phyloP scores from a whole-genome alignment of 1,140 invertebrate genomes.

The Matsumurasca onukii region DNA sequence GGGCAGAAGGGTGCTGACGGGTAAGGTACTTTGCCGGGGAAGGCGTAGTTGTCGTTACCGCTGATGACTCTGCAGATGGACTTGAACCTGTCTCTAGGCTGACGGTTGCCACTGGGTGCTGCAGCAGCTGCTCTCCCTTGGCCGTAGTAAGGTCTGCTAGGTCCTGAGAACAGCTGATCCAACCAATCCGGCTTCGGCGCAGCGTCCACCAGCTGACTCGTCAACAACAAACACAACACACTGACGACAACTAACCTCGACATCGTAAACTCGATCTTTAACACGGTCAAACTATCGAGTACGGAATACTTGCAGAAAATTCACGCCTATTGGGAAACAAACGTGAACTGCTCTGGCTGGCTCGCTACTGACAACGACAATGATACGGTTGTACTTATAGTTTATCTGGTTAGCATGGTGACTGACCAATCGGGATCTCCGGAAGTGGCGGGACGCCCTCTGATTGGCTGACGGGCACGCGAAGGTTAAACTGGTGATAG shows the following conservation, averaged over 20 bases:
- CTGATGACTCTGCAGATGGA: slow-evolving; percentile 44
- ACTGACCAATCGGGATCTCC: not conserved
- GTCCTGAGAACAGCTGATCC: slow-evolving; percentile 20
- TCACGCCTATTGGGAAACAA: slow-evolving; percentile 15
- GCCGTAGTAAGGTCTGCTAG: not conserved
- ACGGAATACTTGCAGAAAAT: not conserved
- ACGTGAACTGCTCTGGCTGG: not conserved
- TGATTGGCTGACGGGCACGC: not conserved
- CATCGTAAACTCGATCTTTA: not conserved
- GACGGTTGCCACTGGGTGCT: not conserved
- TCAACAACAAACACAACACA: not conserved
- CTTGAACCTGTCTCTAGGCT: slow-evolving; percentile 42
- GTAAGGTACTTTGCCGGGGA: slow-evolving; percentile 43
- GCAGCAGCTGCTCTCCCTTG: not conserved
- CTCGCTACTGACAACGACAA: not conserved
- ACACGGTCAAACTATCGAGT: slow-evolving; percentile 1
- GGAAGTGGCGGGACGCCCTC: not conserved
- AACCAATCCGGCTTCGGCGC: slow-evolving; percentile 30
- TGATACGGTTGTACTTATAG: slow-evolving; percentile 19
- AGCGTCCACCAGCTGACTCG: slow-evolving; percentile 30
- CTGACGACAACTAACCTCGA: not conserved
- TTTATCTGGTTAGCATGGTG: not conserved
- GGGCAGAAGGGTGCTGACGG: slow-evolving; percentile 45
- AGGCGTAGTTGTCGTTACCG: slow-evolving; percentile 46
- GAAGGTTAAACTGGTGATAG: too few species aligned